Percentiles rank a stretch among this genome's conserved stretches.
These are phyloP conservation scores for Drosophila robusta DNA, from an alignment of 2,888 invertebrate genomes.

Conservation along the genomic window DNA sequence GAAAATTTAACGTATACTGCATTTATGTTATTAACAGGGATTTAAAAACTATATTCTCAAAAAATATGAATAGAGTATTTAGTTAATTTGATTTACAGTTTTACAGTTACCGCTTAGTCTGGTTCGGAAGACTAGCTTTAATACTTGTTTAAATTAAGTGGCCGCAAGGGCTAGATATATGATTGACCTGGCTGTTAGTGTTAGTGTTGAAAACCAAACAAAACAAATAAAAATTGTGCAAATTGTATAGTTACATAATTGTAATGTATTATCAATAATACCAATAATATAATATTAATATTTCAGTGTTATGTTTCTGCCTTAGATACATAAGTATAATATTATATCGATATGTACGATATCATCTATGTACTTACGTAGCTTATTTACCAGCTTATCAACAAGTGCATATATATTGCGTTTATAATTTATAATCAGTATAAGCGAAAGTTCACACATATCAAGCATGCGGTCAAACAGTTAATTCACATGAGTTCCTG, in stretches of 20 bases:
- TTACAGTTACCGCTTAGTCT: slow-evolving; percentile 15
- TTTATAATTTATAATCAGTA: slow-evolving; percentile 38
- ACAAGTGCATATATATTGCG: slow-evolving; percentile 33
- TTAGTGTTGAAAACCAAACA: slow-evolving; percentile 30
- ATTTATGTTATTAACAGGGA: slow-evolving; percentile 32
- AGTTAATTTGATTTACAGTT: slow-evolving; percentile 26
- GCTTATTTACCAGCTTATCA: slow-evolving; percentile 29
- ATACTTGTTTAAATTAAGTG: slow-evolving; percentile 19
- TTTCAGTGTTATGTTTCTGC: slow-evolving; percentile 35
- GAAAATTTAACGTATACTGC: background rate
- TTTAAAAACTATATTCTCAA: slow-evolving; percentile 9
- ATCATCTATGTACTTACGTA: slow-evolving; percentile 25
- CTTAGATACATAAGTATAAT: slow-evolving; percentile 34
- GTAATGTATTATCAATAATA: slow-evolving; percentile 31
- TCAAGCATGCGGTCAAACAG: slow-evolving; percentile 5
- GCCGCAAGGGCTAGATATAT: slow-evolving; percentile 7
- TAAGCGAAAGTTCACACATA: slow-evolving; percentile 42
- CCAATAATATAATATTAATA: too few species aligned
- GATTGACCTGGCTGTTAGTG: slow-evolving; percentile 39
- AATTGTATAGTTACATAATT: slow-evolving; percentile 35
- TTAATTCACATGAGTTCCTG: slow-evolving; percentile 14
- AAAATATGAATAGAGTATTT: slow-evolving; percentile 6
- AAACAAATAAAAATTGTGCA: slow-evolving; percentile 19
- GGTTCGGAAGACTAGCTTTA: slow-evolving; percentile 20
- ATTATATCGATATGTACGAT: slow-evolving; percentile 37